Evolutionary conservation across 2,797 vertebrate species (phyloP), one percentile per base, ranked within the genome.

Genomic region (Xiphorhynchus erythropygius): DNA sequence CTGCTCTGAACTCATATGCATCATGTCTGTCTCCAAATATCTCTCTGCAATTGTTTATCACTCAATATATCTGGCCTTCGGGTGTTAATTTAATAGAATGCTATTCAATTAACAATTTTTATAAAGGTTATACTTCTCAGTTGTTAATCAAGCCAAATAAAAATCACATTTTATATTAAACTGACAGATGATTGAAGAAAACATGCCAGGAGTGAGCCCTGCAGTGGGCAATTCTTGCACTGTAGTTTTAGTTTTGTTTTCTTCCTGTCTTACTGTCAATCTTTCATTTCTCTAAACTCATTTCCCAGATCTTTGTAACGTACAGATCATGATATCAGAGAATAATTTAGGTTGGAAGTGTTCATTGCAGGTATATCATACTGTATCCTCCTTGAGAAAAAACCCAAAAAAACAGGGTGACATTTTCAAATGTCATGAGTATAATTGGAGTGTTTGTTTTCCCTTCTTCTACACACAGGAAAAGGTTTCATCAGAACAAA

Each of bases 361-460:
- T 65, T 53, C 24, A 59, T n/a, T 86, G 59, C n/a, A 88, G 57
- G 50, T 79, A 32, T 57, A 47, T 68, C 3, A 8, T 81, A 16
- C 63, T 52, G 7, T 19, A 60, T 42, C 15, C 5, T 91, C 25
- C 50, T 64, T 11, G 28, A 91, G 19, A 41, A 88, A 75, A 85
- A 92, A 77, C 10, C 37, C 11, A 80, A 14, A 1, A 52, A 47
- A 49, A 24, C 52, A 44, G 2, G 64, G 14, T 75, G 35, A 42
- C 55, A 59, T 65, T 95, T 77, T 78, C 67, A 95, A 90, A 93
- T 69, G 55, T 63, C 77, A 62, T 47, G 47, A 78, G 46, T 87
- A 88, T 62, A 92, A 87, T 83, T 70, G 57, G 5, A 67, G 12
- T 59, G 64, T 65, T 88, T 81, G 11, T 50, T 93, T 92, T 88